Evolutionary conservation across 2,888 invertebrate genomes (phyloP), one percentile per base, ranked within the genome.

Genomic region (Lepidocyrtinus sp.): DNA sequence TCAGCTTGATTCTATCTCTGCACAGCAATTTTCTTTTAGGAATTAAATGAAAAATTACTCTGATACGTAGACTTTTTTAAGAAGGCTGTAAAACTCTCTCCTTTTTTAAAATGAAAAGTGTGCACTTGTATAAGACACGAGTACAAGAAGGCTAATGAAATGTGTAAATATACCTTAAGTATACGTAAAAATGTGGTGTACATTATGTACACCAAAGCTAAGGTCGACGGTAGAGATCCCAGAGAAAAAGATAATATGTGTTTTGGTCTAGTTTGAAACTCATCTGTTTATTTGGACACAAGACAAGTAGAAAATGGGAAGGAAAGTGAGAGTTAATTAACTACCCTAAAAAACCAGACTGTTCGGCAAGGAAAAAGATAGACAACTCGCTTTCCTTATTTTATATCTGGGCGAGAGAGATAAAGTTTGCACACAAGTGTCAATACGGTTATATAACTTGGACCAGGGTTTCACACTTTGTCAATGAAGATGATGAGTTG

Each of bases 311-410:
- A 22, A 59, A 59, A 59, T 59, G 45, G 45, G 5, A 67, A 17
- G 26, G 19, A 67, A 67, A 67, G 65, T 36, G 45, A 67, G 45
- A 79, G 74, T 79, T 79, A 79, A 79, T 79, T 79, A 79, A 79
- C 74, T 73, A 73, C 63, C 15, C 46, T 19, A 72, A 72, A 69
- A 59, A 79, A 68, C n/a, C 63, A 79, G 79, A 79, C 74, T 79
- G 79, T 59, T 21, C 19, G 21, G 17, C n/a, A 50, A 17, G 50
- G 50, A 12, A 50, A 17, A 50, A 7, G 17, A 7, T 50, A 50
- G 2, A 17, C 36, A 36, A 36, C 17, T 50, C 50, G 50, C 2
- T 2, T 50, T 12, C n/a, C n/a, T n/a, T n/a, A n/a, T n/a, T 50
- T 50, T 50, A 2, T 50, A 50, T 50, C 50, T 36, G 36, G 5